Base-by-base conservation (phyloP, 1,140 invertebrate genomes). In the Charaxes varanes region DNA sequence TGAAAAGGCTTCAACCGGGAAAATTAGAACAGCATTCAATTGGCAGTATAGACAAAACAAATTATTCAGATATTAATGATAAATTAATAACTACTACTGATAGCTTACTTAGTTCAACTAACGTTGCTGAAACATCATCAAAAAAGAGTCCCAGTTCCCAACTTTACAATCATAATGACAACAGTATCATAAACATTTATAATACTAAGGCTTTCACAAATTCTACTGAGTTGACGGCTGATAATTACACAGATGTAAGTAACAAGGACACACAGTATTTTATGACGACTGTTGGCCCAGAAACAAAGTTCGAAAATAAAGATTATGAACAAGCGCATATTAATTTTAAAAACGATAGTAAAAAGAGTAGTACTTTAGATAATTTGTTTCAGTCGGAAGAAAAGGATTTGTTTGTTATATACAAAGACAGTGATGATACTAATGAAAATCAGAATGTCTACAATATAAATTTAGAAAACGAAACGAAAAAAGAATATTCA, bases 341-440 rank as follows among this genome's bases (percentile, higher is more conserved):
- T 10, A 35, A 31, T 7, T 5, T 10, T 14, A 8, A 23, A 4
- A 44, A 34, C 8, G 19, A 32, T 27, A 7, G 14, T 1, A 24
- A 28, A 18, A 19, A 47, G 17, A 30, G 18, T 17, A 22, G 18
- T 17, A 16, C 17, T 28, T 32, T 16, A 10, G 5, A 33, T 24
- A 31, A 37, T 4, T 62, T 53, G n/a, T 16, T 27, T 17, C 41
- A 46, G 26, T 57, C 53, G n/a, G 40, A 49, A 34, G 61, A 71
- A 21, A 65, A 64, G 36, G 64, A 70, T 49, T 53, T 76, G 22
- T 70, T 72, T 49, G 38, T 72, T 24, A 72, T 72, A 26, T 72
- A 62, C 23, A 62, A 58, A 41, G 71, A 76, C 18, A 74, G 56
- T 44, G 52, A 56, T 22, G 60, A 41, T 22, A 61, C 41, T 28